Evolutionary conservation across 2,888 invertebrate genomes (phyloP), one percentile per base, ranked within the genome.

Genomic region (Carpatolechia fugitivella): DNA sequence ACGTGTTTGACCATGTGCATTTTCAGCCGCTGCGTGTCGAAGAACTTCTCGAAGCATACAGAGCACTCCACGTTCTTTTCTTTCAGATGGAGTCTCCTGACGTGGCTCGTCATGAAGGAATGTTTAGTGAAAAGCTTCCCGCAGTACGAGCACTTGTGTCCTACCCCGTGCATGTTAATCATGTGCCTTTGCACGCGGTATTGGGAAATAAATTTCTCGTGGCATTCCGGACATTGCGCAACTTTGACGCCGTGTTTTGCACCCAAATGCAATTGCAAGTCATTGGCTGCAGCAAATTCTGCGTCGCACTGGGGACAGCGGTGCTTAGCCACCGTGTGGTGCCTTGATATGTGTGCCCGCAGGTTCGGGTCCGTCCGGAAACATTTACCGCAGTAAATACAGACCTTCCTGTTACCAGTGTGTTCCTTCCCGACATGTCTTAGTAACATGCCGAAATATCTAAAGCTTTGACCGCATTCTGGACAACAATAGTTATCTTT

Each of bases 1-100:
- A 83, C 79, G 62, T 92, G 92, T 53, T 83, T 84, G 7, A 85
- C 80, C 76, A 88, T 86, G 54, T 92, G 92, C 60, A 70, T 73
- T 60, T 76, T 86, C 35, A 88, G 57, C 3, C 80, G 70, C 16
- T 73, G 74, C 1, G 65, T 59, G 41, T 86, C 81, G 58, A 85
- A 85, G 47, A 86, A 86, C 38, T 62, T 72, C 46, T 82, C 78
- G 3, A 66, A 72, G 56, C 87, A 86, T 0, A 82, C 60, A 0
- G 76, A 63, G 44, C 86, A 86, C 55, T 81, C 72, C 0, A 80
- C 79, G 54, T 83, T 86, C 53, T 79, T 85, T 60, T 87, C 87
- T 56, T 84, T 81, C 10, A 84, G 66, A 63, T 87, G 87, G 8
- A 72, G 70, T 7, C 83, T 68, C 41, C 80, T 69, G 1, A 85